Conservation (phyloP, 2,113 vertebrate species). For the Ahaetulla prasina region DNA sequence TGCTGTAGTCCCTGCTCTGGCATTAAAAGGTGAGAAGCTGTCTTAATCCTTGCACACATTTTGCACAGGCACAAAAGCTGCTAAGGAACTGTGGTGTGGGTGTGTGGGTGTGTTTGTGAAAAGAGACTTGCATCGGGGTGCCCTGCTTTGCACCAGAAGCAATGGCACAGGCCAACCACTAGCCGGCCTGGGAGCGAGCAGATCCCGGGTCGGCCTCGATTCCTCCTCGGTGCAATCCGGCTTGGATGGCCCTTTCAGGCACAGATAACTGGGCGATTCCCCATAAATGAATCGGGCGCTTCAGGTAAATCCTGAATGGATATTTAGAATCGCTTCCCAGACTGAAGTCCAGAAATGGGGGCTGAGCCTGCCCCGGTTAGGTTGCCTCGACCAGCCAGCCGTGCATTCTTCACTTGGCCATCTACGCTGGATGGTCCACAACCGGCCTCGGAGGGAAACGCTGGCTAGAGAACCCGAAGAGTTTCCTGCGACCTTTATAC, state of each 20-base stretch:
- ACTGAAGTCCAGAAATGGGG: not conserved
- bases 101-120: not conserved
- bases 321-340: not conserved
- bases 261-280: not conserved
- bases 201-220: not conserved
- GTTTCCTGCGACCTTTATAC: not conserved
- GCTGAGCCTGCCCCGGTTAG: not conserved
- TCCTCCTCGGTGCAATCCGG: rapidly evolving
- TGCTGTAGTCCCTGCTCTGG: not conserved
- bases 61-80: not conserved
- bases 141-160: not conserved
- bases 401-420: not conserved
- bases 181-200: not conserved
- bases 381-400: not conserved
- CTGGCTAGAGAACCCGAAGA: not conserved
- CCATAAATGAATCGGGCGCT: not conserved
- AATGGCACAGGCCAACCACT: not conserved
- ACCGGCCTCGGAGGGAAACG: no score
- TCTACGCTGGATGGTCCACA: no score
- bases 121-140: not conserved
- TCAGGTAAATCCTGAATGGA: not conserved
- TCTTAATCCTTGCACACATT: not conserved
- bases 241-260: not conserved
- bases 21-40: not conserved
- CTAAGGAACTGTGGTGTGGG: not conserved